These are phyloP conservation scores for Odontophorus gujanensis DNA, from an alignment of 2,113 vertebrate species.

Conservation along the genomic window DNA sequence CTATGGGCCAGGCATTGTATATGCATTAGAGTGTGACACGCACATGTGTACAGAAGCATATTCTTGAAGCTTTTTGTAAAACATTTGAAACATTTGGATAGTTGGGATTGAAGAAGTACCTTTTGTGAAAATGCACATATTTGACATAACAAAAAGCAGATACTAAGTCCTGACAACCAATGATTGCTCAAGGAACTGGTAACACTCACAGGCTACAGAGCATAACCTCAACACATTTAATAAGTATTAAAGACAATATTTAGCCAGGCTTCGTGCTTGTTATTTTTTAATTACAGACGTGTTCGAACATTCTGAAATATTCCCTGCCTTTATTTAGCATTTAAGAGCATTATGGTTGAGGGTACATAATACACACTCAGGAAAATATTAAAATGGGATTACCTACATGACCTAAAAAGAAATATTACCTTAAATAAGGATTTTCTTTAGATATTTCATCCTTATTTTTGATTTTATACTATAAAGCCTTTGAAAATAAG, in stretches of 20 bases:
- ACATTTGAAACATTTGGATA: not conserved
- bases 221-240: not conserved
- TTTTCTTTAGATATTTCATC: not conserved
- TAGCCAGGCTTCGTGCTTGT: not conserved
- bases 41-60: not conserved
- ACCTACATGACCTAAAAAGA: not conserved
- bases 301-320: not conserved
- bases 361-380: not conserved
- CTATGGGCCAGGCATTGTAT: not conserved
- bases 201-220: not conserved
- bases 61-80: not conserved
- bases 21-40: not conserved
- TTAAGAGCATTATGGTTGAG: not conserved
- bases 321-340: not conserved
- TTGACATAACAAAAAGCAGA: conserved; percentile 20
- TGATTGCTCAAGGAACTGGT: not conserved
- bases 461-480: not conserved
- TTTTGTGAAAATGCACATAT: not conserved
- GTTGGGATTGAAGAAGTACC: not conserved
- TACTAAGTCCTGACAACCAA: not conserved
- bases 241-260: not conserved
- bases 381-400: not conserved
- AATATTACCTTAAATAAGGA: not conserved
- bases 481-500: not conserved
- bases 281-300: not conserved